phyloP scores from a whole-genome alignment of 2,113 vertebrate species.

The Plecotus auritus region DNA sequence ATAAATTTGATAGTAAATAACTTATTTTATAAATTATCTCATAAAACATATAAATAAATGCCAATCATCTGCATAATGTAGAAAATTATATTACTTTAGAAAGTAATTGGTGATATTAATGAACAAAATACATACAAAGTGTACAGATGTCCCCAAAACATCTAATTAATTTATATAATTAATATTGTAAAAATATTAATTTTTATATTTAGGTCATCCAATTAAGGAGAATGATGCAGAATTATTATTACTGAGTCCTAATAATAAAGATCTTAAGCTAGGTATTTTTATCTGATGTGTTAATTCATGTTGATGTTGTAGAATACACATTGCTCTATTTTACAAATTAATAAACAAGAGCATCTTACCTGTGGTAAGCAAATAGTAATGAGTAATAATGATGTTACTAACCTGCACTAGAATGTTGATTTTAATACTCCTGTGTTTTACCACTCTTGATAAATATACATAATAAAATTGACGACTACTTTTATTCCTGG shows the following conservation, averaged over 20 bases:
- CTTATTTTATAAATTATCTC: background rate
- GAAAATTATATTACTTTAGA: background rate
- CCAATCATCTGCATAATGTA: background rate
- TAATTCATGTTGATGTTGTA: background rate
- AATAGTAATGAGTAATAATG: background rate
- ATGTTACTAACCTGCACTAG: background rate
- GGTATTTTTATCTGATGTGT: background rate
- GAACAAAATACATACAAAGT: background rate
- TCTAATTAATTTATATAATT: background rate
- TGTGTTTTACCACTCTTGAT: background rate
- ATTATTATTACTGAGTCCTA: background rate
- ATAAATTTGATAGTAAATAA: background rate
- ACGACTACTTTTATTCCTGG: background rate
- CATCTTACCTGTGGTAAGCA: rapidly evolving
- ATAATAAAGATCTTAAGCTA: background rate
- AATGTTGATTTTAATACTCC: background rate
- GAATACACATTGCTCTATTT: background rate
- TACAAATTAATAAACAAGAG: background rate
- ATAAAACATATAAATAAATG: background rate
- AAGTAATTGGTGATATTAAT: background rate
- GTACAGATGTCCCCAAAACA: background rate
- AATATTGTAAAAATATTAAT: background rate
- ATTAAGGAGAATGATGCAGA: background rate
- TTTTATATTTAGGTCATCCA: background rate
- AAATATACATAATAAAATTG: background rate